Conservation (phyloP, 2,113 vertebrate species). For the Nematolebias whitei region DNA sequence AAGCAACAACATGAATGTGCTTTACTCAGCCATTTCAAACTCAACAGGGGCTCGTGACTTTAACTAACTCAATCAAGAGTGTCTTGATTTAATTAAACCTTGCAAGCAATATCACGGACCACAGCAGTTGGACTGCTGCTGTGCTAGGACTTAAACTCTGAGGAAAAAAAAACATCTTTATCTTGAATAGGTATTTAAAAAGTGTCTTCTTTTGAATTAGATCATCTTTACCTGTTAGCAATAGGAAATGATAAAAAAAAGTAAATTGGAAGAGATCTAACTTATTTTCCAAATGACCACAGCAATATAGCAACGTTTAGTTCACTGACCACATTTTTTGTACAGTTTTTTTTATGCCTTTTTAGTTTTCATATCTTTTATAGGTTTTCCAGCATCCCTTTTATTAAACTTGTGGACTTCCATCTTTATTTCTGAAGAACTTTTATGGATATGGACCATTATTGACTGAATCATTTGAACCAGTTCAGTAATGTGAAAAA, state of each 20-base stretch:
- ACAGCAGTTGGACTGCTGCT: slow-evolving; percentile 50
- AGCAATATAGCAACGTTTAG: slow-evolving; percentile 1
- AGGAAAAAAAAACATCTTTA: slow-evolving; percentile 54
- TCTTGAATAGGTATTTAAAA: slow-evolving; percentile 37
- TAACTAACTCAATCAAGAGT: slow-evolving; percentile 70
- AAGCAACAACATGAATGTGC: slow-evolving; percentile 55
- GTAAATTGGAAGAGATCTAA: slow-evolving; percentile 16
- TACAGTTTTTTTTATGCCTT: not conserved
- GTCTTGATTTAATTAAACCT: slow-evolving; percentile 74
- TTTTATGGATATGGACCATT: slow-evolving; percentile 65
- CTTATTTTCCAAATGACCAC: not conserved
- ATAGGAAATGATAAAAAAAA: not conserved
- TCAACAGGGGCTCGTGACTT: slow-evolving; percentile 70
- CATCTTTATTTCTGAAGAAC: slow-evolving; percentile 38
- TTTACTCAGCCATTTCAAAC: slow-evolving; percentile 66
- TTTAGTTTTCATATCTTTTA: slow-evolving; percentile 1
- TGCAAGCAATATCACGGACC: slow-evolving; percentile 70
- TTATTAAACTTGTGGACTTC: slow-evolving; percentile 40
- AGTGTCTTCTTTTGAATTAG: slow-evolving; percentile 21
- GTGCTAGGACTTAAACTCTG: slow-evolving; percentile 37
- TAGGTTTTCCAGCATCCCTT: slow-evolving; percentile 16
- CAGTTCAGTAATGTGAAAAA: slow-evolving; percentile 73
- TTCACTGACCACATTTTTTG: slow-evolving; percentile 6
- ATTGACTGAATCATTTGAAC: slow-evolving; percentile 70
- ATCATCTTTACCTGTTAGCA: slow-evolving; percentile 8